Base-by-base conservation (phyloP, 2,888 invertebrate genomes). In the Dysmachus trigonus region DNA sequence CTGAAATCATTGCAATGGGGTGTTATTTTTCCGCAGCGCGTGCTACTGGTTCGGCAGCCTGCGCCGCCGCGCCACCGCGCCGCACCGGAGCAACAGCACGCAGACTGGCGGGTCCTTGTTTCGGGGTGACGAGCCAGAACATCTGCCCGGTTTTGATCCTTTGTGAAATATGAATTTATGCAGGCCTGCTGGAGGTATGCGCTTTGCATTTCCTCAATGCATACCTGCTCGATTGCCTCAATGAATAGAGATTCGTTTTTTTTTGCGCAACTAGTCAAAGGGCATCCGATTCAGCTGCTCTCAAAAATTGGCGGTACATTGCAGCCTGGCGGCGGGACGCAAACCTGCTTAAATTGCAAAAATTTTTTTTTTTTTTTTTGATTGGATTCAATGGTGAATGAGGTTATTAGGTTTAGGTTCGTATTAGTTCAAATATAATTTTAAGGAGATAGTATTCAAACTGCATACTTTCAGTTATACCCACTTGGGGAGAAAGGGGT, bases 11-110 rank as follows among this genome's bases (percentile, higher is more conserved):
- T 82, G 82, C 71, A 82, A 2, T 18, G 71, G 82, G 82, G 82
- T 82, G 82, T 82, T 62, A 82, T 82, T 82, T 79, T 82, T 82
- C 82, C 62, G 62, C 62, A 82, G 82, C 82, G 82, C 82, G 82
- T 82, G 82, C 62, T 82, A 82, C 82, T 71, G 82, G 51, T 79
- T 31, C 15, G 10, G 79, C 79, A 51, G 51, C 30, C 79, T 51
- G 27, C n/a, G n/a, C n/a, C n/a, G n/a, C n/a, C n/a, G n/a, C n/a
- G n/a, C n/a, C n/a, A n/a, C n/a, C n/a, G n/a, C n/a, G n/a, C n/a
- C n/a, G n/a, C n/a, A n/a, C 82, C n/a, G 35, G 27, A 81, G 51
- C 53, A 77, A 8, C 22, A 3, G 31, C 18, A 31, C 31, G n/a
- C 38, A 35, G 18, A 53, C 22, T 4, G 22, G 33, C 5, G 81